phyloP scores from a whole-genome alignment of 1,140 invertebrate genomes.

The Neuroterus valhalla region DNA sequence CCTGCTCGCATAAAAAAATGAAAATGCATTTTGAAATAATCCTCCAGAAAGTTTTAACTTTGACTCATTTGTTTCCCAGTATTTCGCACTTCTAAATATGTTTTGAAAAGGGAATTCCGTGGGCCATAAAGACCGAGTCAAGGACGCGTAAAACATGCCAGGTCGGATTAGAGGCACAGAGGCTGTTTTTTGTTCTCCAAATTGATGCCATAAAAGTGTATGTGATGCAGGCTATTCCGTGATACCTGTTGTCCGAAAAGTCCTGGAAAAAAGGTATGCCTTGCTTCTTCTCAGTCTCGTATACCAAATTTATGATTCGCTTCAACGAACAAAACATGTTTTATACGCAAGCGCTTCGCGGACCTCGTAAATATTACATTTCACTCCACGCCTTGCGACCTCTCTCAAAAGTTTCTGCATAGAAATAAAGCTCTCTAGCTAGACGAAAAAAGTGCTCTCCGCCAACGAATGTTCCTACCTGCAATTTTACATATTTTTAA shows the following conservation, averaged over 20 bases:
- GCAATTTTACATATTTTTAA: constrained; percentile 26
- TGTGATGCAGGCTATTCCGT: too few relatives aligned
- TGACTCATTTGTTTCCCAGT: too few relatives aligned
- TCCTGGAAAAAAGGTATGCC: background rate
- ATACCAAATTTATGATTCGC: constrained; percentile 2
- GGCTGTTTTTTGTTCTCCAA: background rate
- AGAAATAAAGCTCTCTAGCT: background rate
- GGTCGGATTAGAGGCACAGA: background rate
- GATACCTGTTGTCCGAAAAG: background rate
- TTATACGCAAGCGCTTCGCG: background rate
- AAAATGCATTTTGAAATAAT: too few relatives aligned
- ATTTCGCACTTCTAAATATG: too few relatives aligned
- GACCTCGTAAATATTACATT: constrained; percentile 22
- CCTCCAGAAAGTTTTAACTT: too few relatives aligned
- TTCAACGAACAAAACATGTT: constrained; percentile 14
- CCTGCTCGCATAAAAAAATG: too few relatives aligned
- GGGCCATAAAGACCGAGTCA: background rate
- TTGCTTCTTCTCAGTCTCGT: background rate
- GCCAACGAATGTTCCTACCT: background rate
- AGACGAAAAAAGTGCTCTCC: background rate
- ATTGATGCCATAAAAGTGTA: background rate
- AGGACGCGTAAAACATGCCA: background rate
- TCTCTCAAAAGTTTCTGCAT: constrained; percentile 14
- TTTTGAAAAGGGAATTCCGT: too few relatives aligned
- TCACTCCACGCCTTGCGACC: background rate